Evolutionary conservation across 92 coral and sea anemone genomes (phyloP).

Genomic region (Porites cylindrica): DNA sequence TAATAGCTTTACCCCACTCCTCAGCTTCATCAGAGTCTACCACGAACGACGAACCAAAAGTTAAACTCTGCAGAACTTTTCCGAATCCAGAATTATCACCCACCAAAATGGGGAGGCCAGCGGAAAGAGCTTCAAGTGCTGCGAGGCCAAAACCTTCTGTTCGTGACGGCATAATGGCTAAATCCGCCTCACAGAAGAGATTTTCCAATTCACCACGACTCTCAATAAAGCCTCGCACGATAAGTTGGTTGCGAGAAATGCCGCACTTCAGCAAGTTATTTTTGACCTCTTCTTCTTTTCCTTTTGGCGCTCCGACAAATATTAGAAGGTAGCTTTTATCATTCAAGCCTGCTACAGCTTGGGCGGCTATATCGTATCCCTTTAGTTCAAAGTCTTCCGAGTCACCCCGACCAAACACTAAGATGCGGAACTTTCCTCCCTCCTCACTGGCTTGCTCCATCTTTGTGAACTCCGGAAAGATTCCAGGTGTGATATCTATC

Average conservation of each 20-base stretch:
- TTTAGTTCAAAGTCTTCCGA: constrained; percentile 10
- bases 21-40: neutral
- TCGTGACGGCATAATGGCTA: neutral
- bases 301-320: constrained; percentile 14
- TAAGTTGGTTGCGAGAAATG: neutral
- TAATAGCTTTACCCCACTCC: neutral
- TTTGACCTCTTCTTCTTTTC: neutral
- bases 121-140: neutral
- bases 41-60: neutral
- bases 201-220: neutral
- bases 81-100: neutral
- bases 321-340: neutral
- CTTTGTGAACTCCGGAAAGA: neutral
- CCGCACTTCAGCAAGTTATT: neutral
- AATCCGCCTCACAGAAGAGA: neutral
- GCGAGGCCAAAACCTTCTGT: neutral
- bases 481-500: constrained; percentile 1
- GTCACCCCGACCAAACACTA: constrained; percentile 25
- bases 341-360: neutral
- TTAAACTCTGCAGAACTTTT: neutral
- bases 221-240: neutral
- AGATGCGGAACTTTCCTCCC: neutral
- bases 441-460: constrained; percentile 12
- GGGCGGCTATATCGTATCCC: constrained; percentile 21
- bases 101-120: neutral